Conservation (phyloP, 2,888 invertebrate genomes). For the Acleris holmiana region DNA sequence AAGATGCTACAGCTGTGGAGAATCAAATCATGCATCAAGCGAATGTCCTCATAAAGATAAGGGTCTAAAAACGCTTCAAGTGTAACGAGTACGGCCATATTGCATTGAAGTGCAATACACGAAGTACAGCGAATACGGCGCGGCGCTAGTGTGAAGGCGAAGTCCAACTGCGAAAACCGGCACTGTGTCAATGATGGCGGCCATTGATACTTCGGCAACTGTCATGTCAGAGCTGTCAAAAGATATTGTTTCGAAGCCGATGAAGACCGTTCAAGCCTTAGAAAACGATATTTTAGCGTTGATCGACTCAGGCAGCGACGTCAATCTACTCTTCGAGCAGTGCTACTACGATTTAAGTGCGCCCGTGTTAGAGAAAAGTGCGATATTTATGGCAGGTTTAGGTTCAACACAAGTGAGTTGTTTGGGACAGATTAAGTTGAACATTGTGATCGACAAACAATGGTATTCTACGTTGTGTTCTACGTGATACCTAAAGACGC, state of each 20-base stretch:
- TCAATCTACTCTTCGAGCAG: too few relatives aligned
- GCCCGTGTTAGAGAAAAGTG: not conserved
- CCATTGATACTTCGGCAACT: too few relatives aligned
- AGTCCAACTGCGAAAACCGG: too few relatives aligned
- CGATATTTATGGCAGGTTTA: not conserved
- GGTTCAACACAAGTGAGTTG: not conserved
- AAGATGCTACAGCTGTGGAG: constrained; percentile 1
- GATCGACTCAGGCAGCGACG: too few relatives aligned
- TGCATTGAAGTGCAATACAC: not conserved
- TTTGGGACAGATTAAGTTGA: not conserved
- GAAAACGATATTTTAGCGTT: too few relatives aligned
- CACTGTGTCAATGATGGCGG: too few relatives aligned
- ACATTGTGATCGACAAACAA: not conserved
- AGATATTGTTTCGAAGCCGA: too few relatives aligned
- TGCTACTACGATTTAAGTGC: too few relatives aligned
- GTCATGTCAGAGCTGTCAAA: too few relatives aligned
- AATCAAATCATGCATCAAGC: not conserved
- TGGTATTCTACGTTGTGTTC: constrained; percentile 8
- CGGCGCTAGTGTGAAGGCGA: not conserved
- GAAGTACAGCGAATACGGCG: not conserved
- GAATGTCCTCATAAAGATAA: constrained; percentile 2
- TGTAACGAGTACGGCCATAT: constrained; percentile 3
- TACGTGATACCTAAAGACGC: constrained; percentile 24
- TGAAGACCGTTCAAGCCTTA: too few relatives aligned
- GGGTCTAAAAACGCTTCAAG: not conserved